These are phyloP conservation scores for Pterocles orientalis DNA, from an alignment of 2,113 vertebrate species.

Conservation along the genomic window DNA sequence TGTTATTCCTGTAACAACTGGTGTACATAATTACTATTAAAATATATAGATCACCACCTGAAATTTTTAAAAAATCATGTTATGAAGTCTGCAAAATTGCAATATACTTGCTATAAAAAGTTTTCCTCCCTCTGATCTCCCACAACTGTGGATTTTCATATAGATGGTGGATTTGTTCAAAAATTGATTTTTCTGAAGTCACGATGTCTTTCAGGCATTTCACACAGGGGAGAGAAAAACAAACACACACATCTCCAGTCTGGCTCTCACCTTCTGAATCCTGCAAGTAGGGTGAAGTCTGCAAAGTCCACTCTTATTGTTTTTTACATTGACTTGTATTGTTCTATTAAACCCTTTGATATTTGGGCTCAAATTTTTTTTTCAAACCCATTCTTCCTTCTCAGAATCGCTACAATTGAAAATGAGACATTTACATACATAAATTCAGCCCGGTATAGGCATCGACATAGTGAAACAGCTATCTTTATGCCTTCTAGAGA, in stretches of 20 bases:
- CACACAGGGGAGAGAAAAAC: background rate
- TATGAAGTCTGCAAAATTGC: background rate
- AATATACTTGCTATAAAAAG: background rate
- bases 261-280: background rate
- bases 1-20: background rate
- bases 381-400: background rate
- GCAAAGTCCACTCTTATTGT: background rate
- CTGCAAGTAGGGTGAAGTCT: background rate
- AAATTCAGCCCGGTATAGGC: background rate
- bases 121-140: background rate
- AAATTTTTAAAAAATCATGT: background rate
- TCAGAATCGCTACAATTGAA: background rate
- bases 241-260: background rate
- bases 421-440: background rate
- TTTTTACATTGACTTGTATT: background rate
- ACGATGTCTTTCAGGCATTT: background rate
- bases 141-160: background rate
- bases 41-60: background rate
- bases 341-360: background rate
- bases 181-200: background rate
- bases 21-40: background rate
- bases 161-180: background rate
- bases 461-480: background rate
- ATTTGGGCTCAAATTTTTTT: background rate
- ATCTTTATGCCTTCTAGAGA: background rate